Percentiles rank a stretch among this genome's conserved stretches.
These are phyloP conservation scores for Apocrypta bakeri DNA, from an alignment of 1,140 invertebrate species.

Conservation along the genomic window DNA sequence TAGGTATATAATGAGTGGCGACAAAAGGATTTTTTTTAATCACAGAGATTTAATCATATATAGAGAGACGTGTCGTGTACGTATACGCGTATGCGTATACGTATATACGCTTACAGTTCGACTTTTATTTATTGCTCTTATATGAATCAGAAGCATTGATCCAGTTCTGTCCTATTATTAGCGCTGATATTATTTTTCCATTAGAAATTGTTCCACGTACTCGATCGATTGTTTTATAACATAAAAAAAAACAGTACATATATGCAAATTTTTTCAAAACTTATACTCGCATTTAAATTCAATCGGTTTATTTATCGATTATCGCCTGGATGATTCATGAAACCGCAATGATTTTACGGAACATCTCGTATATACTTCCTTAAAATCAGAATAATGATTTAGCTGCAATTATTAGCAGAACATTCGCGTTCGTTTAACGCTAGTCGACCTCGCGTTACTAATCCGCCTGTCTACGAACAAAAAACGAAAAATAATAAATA, in stretches of 20 bases:
- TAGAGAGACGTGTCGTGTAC: neutral
- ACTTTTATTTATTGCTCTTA: neutral
- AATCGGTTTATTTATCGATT: neutral
- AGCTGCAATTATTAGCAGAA: neutral
- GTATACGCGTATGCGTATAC: no score
- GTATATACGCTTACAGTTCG: no score
- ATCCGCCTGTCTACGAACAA: no score
- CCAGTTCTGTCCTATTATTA: neutral
- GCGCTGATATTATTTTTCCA: neutral
- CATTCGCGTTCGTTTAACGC: neutral
- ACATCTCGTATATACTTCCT: neutral
- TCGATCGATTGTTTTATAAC: no score
- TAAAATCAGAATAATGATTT: neutral
- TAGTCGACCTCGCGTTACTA: neutral
- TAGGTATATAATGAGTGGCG: neutral
- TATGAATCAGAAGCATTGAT: neutral
- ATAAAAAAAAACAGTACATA: no score
- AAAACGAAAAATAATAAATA: no score
- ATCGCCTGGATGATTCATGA: neutral
- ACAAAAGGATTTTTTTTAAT: neutral
- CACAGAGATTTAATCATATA: neutral
- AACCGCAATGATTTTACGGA: neutral
- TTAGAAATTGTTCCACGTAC: neutral
- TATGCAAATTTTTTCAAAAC: no score
- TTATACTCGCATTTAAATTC: no score